phyloP scores from a whole-genome alignment of 1,140 invertebrate genomes.

The Drosophila sucinea region DNA sequence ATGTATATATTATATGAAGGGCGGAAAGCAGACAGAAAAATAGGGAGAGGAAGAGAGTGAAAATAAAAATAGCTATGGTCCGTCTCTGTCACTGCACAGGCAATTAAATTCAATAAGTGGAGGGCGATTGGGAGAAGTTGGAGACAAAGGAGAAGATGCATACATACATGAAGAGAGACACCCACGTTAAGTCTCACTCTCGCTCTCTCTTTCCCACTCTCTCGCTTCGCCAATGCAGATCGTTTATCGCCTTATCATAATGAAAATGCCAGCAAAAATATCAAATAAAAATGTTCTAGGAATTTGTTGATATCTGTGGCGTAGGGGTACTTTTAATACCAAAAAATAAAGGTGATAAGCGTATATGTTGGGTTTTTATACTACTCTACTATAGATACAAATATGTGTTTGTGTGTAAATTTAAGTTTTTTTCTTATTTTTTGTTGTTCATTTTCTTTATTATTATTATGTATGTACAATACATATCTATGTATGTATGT shows the following conservation, averaged over 20 bases:
- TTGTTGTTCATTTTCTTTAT: constrained; percentile 26
- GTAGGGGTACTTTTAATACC: constrained; percentile 29
- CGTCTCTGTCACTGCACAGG: constrained; percentile 45
- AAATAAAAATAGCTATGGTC: constrained; percentile 67
- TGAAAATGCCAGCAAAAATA: constrained; percentile 47
- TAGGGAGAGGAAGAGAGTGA: constrained; percentile 39
- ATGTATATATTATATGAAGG: neutral
- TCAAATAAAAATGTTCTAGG: constrained; percentile 46
- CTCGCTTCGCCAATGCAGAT: constrained; percentile 2
- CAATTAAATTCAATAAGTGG: constrained; percentile 79
- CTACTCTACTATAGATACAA: constrained; percentile 19
- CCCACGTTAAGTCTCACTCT: constrained; percentile 22
- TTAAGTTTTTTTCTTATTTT: constrained; percentile 51
- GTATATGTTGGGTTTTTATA: constrained; percentile 35
- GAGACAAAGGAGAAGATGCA: constrained; percentile 37
- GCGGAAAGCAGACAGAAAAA: constrained; percentile 4
- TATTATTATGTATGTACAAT: constrained; percentile 6
- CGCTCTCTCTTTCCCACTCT: neutral
- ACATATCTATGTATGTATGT: neutral
- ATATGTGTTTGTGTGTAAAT: constrained; percentile 47
- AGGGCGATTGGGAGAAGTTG: constrained; percentile 56
- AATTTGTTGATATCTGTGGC: constrained; percentile 68
- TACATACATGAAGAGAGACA: constrained; percentile 29
- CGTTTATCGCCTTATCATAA: constrained; percentile 53
- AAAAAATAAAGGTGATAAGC: constrained; percentile 46